These are phyloP conservation scores for Callorhinus ursinus DNA, from an alignment of 2,113 vertebrate genomes.

Conservation along the genomic window DNA sequence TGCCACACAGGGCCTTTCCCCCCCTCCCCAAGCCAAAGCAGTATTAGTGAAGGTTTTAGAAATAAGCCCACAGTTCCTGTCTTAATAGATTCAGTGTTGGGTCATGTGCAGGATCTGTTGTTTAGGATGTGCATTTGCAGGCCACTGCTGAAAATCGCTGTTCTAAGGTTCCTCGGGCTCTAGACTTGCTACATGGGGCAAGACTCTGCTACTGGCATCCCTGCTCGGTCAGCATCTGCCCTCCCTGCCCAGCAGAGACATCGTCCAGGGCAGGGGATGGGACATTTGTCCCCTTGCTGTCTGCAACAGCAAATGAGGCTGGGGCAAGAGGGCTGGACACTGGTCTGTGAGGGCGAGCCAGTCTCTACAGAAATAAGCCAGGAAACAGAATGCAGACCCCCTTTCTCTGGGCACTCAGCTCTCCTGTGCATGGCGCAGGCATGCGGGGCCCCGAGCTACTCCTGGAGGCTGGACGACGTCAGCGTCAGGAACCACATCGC, in stretches of 20 bases:
- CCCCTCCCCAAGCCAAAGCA: not conserved
- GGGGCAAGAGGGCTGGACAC: not conserved
- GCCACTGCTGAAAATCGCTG: rapidly evolving
- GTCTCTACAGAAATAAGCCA: not conserved
- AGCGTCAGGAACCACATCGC: not conserved
- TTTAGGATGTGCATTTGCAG: not conserved
- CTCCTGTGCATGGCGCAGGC: not conserved
- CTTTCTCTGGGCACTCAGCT: not conserved
- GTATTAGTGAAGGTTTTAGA: slow-evolving; percentile 61
- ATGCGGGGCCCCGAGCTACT: not conserved
- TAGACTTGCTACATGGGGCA: rapidly evolving
- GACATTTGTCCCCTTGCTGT: not conserved
- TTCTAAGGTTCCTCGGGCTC: not conserved
- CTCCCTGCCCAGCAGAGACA: not conserved
- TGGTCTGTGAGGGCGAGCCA: not conserved
- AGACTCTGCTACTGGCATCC: not conserved
- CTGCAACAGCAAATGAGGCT: not conserved
- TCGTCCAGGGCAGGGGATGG: not conserved
- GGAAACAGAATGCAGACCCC: not conserved
- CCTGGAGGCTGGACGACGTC: not conserved
- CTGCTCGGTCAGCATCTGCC: not conserved
- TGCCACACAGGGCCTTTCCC: slow-evolving; percentile 18
- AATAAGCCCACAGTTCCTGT: slow-evolving; percentile 61
- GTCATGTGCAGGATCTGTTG: slow-evolving; percentile 8
- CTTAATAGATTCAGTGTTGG: slow-evolving; percentile 65